Conservation (phyloP, 2,797 vertebrate genomes). For the Aphelocoma californica region DNA sequence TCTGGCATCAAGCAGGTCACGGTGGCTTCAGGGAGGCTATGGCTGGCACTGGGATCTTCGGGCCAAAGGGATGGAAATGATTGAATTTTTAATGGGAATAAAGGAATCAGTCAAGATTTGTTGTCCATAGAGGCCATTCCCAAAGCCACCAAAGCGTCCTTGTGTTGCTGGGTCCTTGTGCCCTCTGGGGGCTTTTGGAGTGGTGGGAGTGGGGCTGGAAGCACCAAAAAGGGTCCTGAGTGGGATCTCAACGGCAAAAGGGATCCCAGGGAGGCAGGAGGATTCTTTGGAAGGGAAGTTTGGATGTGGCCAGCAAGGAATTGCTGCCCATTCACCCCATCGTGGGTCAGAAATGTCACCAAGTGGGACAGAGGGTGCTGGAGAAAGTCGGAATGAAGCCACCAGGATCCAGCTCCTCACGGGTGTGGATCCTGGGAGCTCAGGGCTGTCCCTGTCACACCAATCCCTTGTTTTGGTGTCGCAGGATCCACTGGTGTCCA, state of each 20-base stretch:
- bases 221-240: not conserved
- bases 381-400: not conserved
- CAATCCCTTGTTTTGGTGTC: not conserved
- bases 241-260: not conserved
- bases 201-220: not conserved
- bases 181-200: not conserved
- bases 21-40: not conserved
- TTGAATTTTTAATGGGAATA: not conserved
- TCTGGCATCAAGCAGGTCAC: not conserved
- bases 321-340: not conserved
- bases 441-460: not conserved
- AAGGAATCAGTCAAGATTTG: not conserved
- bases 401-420: not conserved
- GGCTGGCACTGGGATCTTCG: not conserved
- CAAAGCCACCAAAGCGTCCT: not conserved
- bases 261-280: not conserved
- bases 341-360: not conserved
- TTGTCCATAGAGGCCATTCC: not conserved
- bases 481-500: constrained; percentile 70
- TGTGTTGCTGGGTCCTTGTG: not conserved
- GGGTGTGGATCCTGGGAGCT: not conserved
- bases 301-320: not conserved
- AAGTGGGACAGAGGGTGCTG: not conserved
- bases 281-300: not conserved
- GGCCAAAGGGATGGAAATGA: not conserved